Percentiles rank a stretch among this genome's conserved stretches.
These are phyloP conservation scores for Protobothrops flavoviridis DNA, from an alignment of 2,113 vertebrate species.

Conservation along the genomic window DNA sequence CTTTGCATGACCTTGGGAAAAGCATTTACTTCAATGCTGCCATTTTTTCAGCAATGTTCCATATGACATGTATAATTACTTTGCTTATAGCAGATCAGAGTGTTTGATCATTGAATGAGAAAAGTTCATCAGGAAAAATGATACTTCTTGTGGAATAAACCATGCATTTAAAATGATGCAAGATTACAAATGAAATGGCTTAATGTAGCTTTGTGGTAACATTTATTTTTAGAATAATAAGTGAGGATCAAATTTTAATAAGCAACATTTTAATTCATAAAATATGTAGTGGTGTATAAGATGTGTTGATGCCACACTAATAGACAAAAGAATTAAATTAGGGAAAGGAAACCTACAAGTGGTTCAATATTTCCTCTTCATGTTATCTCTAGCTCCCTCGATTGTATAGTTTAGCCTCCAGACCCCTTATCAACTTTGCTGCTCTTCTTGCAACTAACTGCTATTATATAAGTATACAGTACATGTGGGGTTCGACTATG, in stretches of 20 bases:
- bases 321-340: neutral
- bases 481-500: neutral
- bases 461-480: neutral
- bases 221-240: neutral
- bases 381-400: neutral
- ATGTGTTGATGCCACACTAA: neutral
- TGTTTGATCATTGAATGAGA: neutral
- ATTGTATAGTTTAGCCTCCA: neutral
- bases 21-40: neutral
- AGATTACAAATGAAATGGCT: neutral
- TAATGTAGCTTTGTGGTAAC: neutral
- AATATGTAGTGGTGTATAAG: neutral
- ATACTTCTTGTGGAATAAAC: neutral
- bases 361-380: neutral
- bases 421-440: neutral
- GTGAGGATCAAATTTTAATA: neutral
- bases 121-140: neutral
- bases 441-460: neutral
- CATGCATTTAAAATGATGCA: slow-evolving; percentile 1
- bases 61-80: neutral
- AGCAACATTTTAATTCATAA: neutral
- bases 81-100: neutral
- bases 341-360: neutral
- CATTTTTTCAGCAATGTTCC: neutral
- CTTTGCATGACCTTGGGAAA: slow-evolving; percentile 10